phyloP scores from a whole-genome alignment of 2,113 vertebrate genomes.

The Lepisosteus oculatus region DNA sequence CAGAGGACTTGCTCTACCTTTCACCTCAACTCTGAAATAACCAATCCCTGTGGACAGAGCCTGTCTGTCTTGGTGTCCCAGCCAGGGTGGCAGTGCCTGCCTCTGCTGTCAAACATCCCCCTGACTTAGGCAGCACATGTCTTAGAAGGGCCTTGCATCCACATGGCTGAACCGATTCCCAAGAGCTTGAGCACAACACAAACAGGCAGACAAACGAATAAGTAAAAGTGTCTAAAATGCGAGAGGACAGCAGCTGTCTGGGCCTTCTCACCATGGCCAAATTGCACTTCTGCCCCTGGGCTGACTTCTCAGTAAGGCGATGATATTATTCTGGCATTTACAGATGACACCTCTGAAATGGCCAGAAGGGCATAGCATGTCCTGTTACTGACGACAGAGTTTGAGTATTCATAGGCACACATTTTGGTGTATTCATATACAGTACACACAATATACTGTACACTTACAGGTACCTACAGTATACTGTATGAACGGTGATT shows the following conservation, averaged over 20 bases:
- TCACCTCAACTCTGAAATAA: not conserved
- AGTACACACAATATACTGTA: too few species aligned
- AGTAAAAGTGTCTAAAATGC: not conserved
- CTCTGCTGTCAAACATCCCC: not conserved
- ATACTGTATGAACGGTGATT: too few species aligned
- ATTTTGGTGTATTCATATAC: too few species aligned
- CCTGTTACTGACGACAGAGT: not conserved
- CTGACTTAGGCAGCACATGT: not conserved
- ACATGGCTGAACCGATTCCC: not conserved
- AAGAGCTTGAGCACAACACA: not conserved
- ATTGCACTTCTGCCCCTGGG: not conserved
- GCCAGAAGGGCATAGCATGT: not conserved
- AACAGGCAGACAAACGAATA: not conserved
- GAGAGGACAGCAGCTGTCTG: not conserved
- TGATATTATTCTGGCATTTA: not conserved
- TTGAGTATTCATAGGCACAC: too few species aligned
- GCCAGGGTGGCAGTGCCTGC: not conserved
- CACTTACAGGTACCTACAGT: too few species aligned
- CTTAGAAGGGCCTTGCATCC: too few species aligned
- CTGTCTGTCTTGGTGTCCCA: not conserved
- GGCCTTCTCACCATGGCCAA: not conserved
- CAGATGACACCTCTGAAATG: not conserved
- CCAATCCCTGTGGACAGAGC: not conserved
- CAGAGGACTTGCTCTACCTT: not conserved
- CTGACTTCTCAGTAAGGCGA: not conserved